A percentile compares a stretch with the other conserved stretches of the same genome.
Conservation (phyloP, 2,888 invertebrate genomes). For the Pilophorus perplexus region DNA sequence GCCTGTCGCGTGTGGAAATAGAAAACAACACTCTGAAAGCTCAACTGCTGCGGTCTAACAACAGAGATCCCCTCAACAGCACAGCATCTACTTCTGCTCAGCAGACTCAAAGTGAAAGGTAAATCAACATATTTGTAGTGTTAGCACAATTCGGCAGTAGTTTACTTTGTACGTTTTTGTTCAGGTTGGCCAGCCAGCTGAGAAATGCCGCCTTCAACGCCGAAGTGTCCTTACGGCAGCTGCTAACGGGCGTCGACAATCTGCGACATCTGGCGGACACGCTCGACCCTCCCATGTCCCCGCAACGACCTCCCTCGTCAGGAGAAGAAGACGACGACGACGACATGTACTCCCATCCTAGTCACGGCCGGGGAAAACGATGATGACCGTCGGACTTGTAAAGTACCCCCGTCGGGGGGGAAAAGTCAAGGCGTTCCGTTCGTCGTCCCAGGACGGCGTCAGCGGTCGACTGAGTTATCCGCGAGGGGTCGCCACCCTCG, state of each 20-base stretch:
- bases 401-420: too few relatives aligned
- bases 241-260: slow-evolving; percentile 66
- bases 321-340: slow-evolving; percentile 32
- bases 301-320: slow-evolving; percentile 24
- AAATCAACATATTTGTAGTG: too few relatives aligned
- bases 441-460: too few relatives aligned
- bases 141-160: too few relatives aligned
- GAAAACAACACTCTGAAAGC: slow-evolving; percentile 64
- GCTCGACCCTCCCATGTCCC: slow-evolving; percentile 54
- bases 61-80: slow-evolving; percentile 12
- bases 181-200: slow-evolving; percentile 62
- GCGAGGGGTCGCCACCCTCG: too few relatives aligned
- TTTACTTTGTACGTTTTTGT: too few relatives aligned
- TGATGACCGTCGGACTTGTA: slow-evolving; percentile 20
- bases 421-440: too few relatives aligned
- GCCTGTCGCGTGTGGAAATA: slow-evolving; percentile 63
- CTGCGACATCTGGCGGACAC: slow-evolving; percentile 63
- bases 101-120: slow-evolving; percentile 50
- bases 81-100: slow-evolving; percentile 45
- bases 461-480: too few relatives aligned
- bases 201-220: slow-evolving; percentile 63
- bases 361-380: slow-evolving; percentile 24
- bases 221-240: slow-evolving; percentile 64
- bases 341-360: slow-evolving; percentile 12
- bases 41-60: slow-evolving; percentile 28